These are phyloP conservation scores for Hemiscyllium ocellatum DNA, from an alignment of 2,113 vertebrate species.

Conservation along the genomic window DNA sequence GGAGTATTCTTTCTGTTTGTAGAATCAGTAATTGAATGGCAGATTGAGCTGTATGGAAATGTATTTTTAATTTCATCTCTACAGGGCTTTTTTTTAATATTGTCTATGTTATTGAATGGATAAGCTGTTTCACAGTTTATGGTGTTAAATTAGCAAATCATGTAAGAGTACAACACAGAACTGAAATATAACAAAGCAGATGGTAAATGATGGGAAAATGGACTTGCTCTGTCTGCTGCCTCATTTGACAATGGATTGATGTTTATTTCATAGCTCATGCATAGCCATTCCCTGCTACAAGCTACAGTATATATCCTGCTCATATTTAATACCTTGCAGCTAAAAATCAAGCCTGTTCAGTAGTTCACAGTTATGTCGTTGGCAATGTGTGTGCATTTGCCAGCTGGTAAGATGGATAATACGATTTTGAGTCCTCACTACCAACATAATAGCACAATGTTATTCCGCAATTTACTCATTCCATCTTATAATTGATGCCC, in stretches of 20 bases:
- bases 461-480: neutral
- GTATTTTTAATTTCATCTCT: slow-evolving; percentile 5
- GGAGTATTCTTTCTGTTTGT: neutral
- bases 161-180: neutral
- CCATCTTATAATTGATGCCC: neutral
- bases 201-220: slow-evolving; percentile 21
- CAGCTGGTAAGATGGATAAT: neutral
- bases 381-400: neutral
- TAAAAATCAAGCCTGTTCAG: neutral
- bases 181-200: neutral
- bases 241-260: slow-evolving; percentile 6
- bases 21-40: neutral
- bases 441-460: neutral
- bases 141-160: slow-evolving; percentile 14
- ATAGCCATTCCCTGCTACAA: neutral
- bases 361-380: neutral
- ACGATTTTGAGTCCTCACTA: neutral
- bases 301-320: neutral
- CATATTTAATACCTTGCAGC: neutral
- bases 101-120: neutral
- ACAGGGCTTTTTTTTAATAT: neutral
- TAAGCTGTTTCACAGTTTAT: slow-evolving; percentile 6
- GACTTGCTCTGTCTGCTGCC: neutral
- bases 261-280: neutral
- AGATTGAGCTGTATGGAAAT: neutral